Percentiles rank a stretch among this genome's conserved stretches.
Conservation (phyloP, 2,888 invertebrate species). For the Boloria euphrosyne region DNA sequence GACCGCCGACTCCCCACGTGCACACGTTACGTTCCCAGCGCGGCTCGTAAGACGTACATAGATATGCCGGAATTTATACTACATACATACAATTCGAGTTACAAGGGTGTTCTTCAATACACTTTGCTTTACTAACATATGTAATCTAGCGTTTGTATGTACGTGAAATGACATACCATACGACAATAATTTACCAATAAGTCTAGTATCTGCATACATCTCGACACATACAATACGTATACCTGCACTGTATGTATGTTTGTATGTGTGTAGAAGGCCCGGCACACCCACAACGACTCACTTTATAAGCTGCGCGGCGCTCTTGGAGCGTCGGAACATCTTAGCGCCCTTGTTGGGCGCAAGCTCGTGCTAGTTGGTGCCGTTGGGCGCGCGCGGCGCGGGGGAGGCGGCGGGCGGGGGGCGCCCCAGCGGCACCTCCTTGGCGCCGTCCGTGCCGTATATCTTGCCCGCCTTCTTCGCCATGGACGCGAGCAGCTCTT, state of each 20-base stretch:
- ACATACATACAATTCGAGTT: no score
- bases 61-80: background rate
- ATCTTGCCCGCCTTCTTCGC: conserved; percentile 99
- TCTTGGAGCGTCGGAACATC: conserved; percentile 82
- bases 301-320: conserved; percentile 81
- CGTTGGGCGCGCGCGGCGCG: conserved; percentile 67
- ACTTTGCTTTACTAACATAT: no score
- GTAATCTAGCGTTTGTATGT: no score
- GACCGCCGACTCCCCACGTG: conserved; percentile 6
- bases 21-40: conserved; percentile 4
- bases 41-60: background rate
- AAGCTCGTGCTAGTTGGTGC: conserved; percentile 78
- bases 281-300: conserved; percentile 47
- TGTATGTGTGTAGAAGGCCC: background rate
- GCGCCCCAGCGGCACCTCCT: conserved; percentile 56
- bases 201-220: no score
- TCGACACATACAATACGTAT: background rate
- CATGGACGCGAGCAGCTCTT: conserved; percentile 97
- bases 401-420: conserved; percentile 55
- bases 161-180: no score
- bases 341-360: conserved; percentile 79
- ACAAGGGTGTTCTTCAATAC: no score
- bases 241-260: background rate
- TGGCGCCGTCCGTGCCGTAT: conserved; percentile 90
- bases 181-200: background rate